phyloP scores from a whole-genome alignment of 2,113 vertebrate genomes.

The Papio anubis region DNA sequence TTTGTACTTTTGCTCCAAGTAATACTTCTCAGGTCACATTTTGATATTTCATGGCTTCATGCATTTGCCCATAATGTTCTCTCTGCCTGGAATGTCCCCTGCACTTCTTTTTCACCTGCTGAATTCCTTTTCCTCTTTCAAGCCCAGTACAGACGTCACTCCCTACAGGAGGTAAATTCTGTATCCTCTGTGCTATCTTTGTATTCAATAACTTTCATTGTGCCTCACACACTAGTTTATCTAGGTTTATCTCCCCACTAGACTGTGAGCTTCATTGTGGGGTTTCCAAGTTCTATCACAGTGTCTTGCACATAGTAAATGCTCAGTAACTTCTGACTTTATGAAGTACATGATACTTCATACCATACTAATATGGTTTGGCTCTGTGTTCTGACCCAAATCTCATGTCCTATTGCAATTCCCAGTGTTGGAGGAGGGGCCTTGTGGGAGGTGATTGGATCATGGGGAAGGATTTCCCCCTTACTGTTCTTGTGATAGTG shows the following conservation, averaged over 20 bases:
- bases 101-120: neutral
- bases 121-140: neutral
- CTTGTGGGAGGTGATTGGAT: too few relatives aligned
- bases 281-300: neutral
- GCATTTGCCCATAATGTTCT: neutral
- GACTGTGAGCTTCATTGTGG: neutral
- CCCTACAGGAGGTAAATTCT: neutral
- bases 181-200: neutral
- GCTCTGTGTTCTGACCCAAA: too few relatives aligned
- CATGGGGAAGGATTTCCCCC: too few relatives aligned
- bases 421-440: too few relatives aligned
- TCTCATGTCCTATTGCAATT: too few relatives aligned
- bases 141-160: neutral
- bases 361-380: neutral
- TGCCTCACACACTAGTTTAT: too few relatives aligned
- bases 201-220: neutral
- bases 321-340: neutral
- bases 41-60: neutral
- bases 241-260: neutral
- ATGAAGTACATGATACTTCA: neutral
- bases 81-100: neutral
- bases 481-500: too few relatives aligned
- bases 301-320: neutral
- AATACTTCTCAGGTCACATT: neutral
- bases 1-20: neutral